Base-by-base conservation (phyloP, 2,797 vertebrate species). In the Chrysocyon brachyurus region DNA sequence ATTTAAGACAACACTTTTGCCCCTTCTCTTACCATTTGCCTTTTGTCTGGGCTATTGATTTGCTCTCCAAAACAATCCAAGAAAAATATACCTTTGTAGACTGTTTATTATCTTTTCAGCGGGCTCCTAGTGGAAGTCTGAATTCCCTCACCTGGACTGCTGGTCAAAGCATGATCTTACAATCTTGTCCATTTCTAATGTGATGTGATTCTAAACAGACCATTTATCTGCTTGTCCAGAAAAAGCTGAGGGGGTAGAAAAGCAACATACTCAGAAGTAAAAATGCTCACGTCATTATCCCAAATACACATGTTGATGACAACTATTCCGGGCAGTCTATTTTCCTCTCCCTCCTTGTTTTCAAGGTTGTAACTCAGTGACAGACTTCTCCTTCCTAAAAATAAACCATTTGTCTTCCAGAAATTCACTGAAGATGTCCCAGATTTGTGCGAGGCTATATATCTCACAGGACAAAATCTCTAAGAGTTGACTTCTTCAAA, bases 241-340 rank as follows among this genome's bases (percentile, higher is more conserved):
- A 97, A 96, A 96, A 86, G 92, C 97, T 72, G 83, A 97, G 66
- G 85, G 82, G 85, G 17, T 83, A 70, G 84, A 82, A 95, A 97
- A 93, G 81, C 85, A 96, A 93, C 90, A 92, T 94, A 97, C 90
- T 97, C 96, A 86, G 52, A 97, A 97, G 84, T 95, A 92, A 95
- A 97, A 98, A 92, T 75, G 87, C 31, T 94, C 66, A 46, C 90
- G 70, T 97, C 93, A 93, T 97, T 97, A 95, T 95, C 93, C 85
- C 83, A 90, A 93, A 94, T 91, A 79, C 57, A 83, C 68, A 85
- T 61, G 86, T 66, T 96, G 97, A 92, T 91, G 86, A 68, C 95
- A 91, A 97, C 91, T 93, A 85, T 87, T 93, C 83, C 64, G 8
- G 70, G 87, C 68, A 95, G 83, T 61, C 91, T 86, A 95, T 96